Conservation (phyloP, 2,888 invertebrate genomes). For the Saturnia pavonia region DNA sequence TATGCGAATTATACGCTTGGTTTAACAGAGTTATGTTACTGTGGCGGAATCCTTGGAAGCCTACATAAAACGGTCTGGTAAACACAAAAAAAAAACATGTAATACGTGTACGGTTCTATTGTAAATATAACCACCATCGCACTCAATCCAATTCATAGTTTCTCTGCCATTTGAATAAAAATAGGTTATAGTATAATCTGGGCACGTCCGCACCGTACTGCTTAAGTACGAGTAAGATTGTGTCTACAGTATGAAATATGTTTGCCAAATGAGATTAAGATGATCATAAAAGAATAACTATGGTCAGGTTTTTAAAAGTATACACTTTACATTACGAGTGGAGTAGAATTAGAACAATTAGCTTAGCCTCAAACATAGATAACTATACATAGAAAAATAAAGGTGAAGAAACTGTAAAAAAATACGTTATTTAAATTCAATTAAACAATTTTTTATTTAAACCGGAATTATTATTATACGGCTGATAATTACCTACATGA, state of each 20-base stretch:
- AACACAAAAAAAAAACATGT: conserved; percentile 23
- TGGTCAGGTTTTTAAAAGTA: not conserved
- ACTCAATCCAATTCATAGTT: conserved; percentile 40
- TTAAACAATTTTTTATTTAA: too few relatives aligned
- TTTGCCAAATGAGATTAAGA: not conserved
- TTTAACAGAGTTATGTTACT: conserved; percentile 11
- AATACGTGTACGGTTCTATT: conserved; percentile 11
- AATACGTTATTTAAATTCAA: too few relatives aligned
- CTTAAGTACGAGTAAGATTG: conserved; percentile 31
- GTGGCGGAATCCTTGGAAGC: conserved; percentile 5
- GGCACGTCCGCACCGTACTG: conserved; percentile 32
- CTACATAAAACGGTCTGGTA: conserved; percentile 18
- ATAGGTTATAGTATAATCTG: conserved; percentile 37
- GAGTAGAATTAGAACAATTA: too few relatives aligned
- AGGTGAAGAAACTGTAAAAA: too few relatives aligned
- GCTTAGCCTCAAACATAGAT: too few relatives aligned
- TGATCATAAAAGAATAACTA: not conserved
- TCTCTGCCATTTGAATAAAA: conserved; percentile 42
- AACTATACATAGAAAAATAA: too few relatives aligned
- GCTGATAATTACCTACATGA: too few relatives aligned
- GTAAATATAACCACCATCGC: conserved; percentile 26
- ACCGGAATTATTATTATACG: too few relatives aligned
- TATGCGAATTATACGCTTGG: conserved; percentile 4
- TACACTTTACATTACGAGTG: not conserved
- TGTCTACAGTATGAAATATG: conserved; percentile 14